Evolutionary conservation across 2,797 vertebrate genomes (phyloP).

Genomic region (Micromesistius poutassou): DNA sequence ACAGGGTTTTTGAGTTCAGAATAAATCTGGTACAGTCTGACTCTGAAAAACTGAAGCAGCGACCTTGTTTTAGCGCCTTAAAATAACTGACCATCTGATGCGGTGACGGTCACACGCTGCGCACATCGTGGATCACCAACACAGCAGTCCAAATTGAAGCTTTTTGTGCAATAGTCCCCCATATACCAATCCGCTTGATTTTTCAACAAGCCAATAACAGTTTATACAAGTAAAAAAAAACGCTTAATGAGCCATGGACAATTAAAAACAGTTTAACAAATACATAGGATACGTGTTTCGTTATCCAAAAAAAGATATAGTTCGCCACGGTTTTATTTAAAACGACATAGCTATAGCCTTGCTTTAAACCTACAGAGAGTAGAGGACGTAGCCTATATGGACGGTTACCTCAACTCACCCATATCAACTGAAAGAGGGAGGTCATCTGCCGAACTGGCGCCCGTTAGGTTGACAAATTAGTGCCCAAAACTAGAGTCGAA

Average conservation of each 20-base stretch:
- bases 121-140: slow-evolving; percentile 35
- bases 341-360: not conserved
- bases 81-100: slow-evolving; percentile 71
- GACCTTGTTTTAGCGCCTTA: slow-evolving; percentile 69
- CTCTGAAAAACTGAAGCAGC: slow-evolving; percentile 30
- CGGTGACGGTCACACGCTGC: slow-evolving; percentile 56
- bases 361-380: not conserved
- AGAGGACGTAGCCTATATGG: not conserved
- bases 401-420: slow-evolving; percentile 52
- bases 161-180: not conserved
- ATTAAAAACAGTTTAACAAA: too few relatives aligned
- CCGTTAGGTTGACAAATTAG: slow-evolving; percentile 23
- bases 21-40: not conserved
- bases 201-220: too few relatives aligned
- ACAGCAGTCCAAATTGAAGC: not conserved
- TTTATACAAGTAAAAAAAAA: not conserved
- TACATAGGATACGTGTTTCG: too few relatives aligned
- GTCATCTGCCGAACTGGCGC: slow-evolving; percentile 19
- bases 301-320: too few relatives aligned
- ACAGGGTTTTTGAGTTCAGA: not conserved
- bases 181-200: not conserved
- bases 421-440: slow-evolving; percentile 28
- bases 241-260: not conserved
- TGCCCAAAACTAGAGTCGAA: slow-evolving; percentile 31
- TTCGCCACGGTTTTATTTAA: not conserved